phyloP scores from a whole-genome alignment of 2,797 vertebrate genomes.

The Macrochelys suwanniensis region DNA sequence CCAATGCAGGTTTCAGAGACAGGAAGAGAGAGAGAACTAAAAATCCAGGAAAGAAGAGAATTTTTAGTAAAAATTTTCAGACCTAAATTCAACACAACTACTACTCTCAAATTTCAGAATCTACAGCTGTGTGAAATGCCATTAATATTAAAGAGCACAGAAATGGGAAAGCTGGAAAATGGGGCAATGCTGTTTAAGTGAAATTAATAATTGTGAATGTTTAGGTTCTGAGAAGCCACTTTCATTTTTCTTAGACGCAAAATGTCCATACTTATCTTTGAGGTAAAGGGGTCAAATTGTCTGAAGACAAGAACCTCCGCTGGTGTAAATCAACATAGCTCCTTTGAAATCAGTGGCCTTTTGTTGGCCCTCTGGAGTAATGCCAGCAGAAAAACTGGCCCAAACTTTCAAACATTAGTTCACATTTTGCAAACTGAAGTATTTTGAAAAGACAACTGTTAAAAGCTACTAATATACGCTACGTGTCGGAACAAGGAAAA shows the following conservation, averaged over 20 bases:
- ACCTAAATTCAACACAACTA: constrained; percentile 9
- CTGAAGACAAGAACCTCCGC: not conserved
- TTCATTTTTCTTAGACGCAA: constrained; percentile 21
- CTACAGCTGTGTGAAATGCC: not conserved
- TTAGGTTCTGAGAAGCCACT: not conserved
- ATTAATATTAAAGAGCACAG: not conserved
- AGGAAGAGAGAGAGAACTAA: not conserved
- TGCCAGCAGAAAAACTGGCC: accelerated
- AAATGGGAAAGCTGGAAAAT: constrained; percentile 32
- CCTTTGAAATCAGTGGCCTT: not conserved
- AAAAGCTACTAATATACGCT: accelerated
- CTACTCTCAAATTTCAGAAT: constrained; percentile 40
- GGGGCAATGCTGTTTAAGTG: constrained; percentile 34
- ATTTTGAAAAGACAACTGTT: not conserved
- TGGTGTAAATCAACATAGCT: not conserved
- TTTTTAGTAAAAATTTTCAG: not conserved
- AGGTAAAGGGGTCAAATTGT: not conserved
- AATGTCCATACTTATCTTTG: not conserved
- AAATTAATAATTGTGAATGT: not conserved
- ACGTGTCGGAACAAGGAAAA: accelerated
- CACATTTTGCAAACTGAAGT: accelerated
- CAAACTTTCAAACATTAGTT: not conserved
- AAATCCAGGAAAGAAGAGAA: not conserved
- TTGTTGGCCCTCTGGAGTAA: not conserved
- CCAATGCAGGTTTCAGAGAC: not conserved